phyloP scores from a whole-genome alignment of 2,797 vertebrate species.

The Pteropus rufus region DNA sequence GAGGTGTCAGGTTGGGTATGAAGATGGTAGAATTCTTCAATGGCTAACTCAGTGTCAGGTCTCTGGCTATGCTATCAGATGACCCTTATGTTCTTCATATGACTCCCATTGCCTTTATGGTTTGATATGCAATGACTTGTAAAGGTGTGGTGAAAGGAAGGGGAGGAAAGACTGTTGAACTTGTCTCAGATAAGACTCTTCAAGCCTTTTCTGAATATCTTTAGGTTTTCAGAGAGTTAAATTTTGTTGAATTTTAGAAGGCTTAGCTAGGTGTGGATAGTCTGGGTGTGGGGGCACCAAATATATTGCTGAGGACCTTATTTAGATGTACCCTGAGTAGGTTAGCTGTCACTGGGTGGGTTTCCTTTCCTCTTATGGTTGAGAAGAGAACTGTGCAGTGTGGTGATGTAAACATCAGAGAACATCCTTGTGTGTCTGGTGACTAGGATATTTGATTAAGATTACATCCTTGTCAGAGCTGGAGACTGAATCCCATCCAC shows the following conservation, averaged over 20 bases:
- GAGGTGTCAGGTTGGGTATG: neutral
- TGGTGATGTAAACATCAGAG: neutral
- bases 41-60: neutral
- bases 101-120: neutral
- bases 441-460: neutral
- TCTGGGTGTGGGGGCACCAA: neutral
- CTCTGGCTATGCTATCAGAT: neutral
- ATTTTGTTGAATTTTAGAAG: constrained; percentile 1
- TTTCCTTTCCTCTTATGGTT: neutral
- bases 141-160: neutral
- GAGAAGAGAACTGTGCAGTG: neutral
- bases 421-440: neutral
- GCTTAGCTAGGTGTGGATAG: neutral
- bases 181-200: neutral
- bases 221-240: neutral
- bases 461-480: neutral
- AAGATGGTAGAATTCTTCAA: neutral
- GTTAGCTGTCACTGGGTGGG: neutral
- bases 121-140: neutral
- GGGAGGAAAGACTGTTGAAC: neutral
- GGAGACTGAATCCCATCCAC: neutral
- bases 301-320: neutral
- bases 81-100: neutral
- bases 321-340: neutral
- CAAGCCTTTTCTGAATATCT: neutral